Percentiles rank a stretch among this genome's conserved stretches.
These are phyloP conservation scores for Tympanuchus pallidicinctus DNA, from an alignment of 2,113 vertebrate genomes.

Conservation along the genomic window DNA sequence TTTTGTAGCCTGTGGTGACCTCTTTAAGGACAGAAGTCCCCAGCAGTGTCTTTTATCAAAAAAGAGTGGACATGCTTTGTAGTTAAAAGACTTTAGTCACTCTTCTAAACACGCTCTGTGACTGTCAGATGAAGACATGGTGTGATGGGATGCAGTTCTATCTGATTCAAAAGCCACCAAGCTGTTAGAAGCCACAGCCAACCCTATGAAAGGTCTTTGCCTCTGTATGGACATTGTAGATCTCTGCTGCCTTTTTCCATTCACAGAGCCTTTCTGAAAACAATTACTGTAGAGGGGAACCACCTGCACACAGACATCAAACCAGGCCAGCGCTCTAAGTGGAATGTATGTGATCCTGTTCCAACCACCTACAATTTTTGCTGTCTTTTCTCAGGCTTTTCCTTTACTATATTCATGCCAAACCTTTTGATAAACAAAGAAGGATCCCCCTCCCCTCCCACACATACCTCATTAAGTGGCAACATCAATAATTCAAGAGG, in stretches of 20 bases:
- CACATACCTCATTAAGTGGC: constrained; percentile 15
- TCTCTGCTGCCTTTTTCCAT: not conserved
- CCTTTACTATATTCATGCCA: not conserved
- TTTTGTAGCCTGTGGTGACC: constrained; percentile 62
- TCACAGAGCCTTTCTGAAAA: not conserved
- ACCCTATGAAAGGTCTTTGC: not conserved
- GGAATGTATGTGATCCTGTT: not conserved
- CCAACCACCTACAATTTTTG: not conserved
- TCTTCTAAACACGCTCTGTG: not conserved
- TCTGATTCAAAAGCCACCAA: not conserved
- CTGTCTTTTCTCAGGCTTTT: not conserved
- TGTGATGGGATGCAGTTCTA: not conserved
- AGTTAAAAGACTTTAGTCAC: constrained; percentile 9
- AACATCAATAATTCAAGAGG: constrained; percentile 60
- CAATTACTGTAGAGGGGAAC: not conserved
- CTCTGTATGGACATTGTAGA: not conserved
- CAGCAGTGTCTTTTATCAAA: constrained; percentile 49
- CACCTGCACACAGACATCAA: not conserved
- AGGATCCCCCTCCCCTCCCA: not conserved
- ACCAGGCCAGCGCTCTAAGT: not conserved
- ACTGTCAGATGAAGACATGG: not conserved
- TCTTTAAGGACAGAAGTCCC: constrained; percentile 55
- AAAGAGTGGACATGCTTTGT: constrained; percentile 17
- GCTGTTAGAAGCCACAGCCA: not conserved
- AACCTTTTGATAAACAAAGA: constrained; percentile 39